These are phyloP conservation scores for Vanacampus margaritifer DNA, from an alignment of 2,113 vertebrate species.

Conservation along the genomic window DNA sequence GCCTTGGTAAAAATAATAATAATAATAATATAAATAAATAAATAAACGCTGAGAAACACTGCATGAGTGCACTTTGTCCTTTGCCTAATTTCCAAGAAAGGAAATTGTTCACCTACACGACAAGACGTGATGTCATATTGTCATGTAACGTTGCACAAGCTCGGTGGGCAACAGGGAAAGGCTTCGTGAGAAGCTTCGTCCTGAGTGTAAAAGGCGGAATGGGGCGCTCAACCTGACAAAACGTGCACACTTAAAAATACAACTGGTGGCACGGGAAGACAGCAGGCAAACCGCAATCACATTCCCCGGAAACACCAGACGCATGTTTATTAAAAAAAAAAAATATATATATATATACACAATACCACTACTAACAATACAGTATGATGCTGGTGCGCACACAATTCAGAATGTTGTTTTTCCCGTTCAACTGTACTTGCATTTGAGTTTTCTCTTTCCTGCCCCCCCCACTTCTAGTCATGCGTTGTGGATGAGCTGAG, in stretches of 20 bases:
- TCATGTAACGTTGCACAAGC: conserved; percentile 49
- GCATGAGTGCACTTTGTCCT: too few relatives aligned
- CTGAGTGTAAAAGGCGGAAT: conserved; percentile 30
- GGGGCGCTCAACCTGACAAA: conserved; percentile 37
- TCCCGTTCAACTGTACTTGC: conserved; percentile 3
- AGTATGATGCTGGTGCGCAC: conserved; percentile 8
- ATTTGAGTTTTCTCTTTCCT: background rate
- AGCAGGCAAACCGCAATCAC: background rate
- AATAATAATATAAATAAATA: too few relatives aligned
- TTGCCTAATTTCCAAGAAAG: background rate
- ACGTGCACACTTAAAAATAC: conserved; percentile 56
- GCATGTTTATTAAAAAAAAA: background rate
- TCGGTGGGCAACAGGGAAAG: conserved; percentile 18
- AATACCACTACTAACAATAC: background rate
- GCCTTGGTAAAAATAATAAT: too few relatives aligned
- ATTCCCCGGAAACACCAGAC: background rate
- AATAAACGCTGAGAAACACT: too few relatives aligned
- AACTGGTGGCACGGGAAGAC: conserved; percentile 49
- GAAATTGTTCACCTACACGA: background rate
- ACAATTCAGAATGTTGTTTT: conserved; percentile 4
- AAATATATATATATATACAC: too few relatives aligned
- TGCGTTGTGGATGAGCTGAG: conserved; percentile 66
- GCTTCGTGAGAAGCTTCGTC: conserved; percentile 27
- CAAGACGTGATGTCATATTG: conserved; percentile 22
- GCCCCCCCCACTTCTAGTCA: conserved; percentile 33